Evolutionary conservation across 2,113 vertebrate genomes (phyloP), one percentile per base, ranked within the genome.

Genomic region (Limanda limanda): DNA sequence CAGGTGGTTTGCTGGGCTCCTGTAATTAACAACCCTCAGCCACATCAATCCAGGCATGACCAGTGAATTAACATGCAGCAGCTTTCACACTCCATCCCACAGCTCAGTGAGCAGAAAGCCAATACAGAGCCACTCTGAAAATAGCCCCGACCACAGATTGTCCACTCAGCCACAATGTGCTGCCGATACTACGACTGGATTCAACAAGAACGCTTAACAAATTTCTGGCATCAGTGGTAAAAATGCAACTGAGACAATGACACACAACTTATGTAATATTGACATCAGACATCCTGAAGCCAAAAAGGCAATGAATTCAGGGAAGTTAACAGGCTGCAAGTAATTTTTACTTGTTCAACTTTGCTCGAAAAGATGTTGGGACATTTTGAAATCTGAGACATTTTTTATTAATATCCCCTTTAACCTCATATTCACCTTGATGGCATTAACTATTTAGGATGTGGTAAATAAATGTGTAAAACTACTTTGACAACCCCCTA

Each of bases 21-120:
- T 84, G 84, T 91, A 94, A 94, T 94, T 90, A 94, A 92, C 91
- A 90, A 90, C 87, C 18, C 82, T 82, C 85, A 87, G 87, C 86
- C 89, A 92, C 82, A 91, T 89, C 74, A 89, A 92, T 79, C 90
- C 91, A 92, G 83, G 88, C 90, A 89, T 90, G 86, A 93, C 83
- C 74, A 72, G 76, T 74, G 86, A 90, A 89, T 89, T 85, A 93
- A 91, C 84, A 91, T 89, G 90, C 89, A 91, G 89, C 90, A 83
- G 85, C 89, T 87, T 89, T 85, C 90, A 83, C 85, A 85, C 89
- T 88, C 86, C 45, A 83, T 86, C 81, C 81, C 78, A 87, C 83
- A 85, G 89, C 84, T 87, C 88, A 90, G 78, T 89, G 87, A 88
- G 86, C 82, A 88, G 83, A 88, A 87, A 91, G 89, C 80, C 87